A percentile compares a stretch with the other conserved stretches of the same genome.
phyloP scores from a whole-genome alignment of 2,113 vertebrate species.

The Castor canadensis region DNA sequence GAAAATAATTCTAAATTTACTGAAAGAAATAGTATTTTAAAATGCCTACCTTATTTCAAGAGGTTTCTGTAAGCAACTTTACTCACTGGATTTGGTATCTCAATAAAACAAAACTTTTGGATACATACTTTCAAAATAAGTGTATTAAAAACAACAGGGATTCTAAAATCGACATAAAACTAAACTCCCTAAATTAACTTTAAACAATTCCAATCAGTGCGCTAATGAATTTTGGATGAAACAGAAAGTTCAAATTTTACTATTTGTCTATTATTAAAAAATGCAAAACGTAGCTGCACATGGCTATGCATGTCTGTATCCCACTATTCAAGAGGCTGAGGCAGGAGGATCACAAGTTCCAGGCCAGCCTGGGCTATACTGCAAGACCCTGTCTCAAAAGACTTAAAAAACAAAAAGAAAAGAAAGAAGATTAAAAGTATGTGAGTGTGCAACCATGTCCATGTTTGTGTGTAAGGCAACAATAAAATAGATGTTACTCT shows the following conservation, averaged over 20 bases:
- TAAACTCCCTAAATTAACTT: constrained; percentile 5
- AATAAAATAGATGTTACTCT: background rate
- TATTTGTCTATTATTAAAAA: background rate
- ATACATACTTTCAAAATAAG: constrained; percentile 32
- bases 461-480: background rate
- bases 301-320: background rate
- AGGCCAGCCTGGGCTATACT: background rate
- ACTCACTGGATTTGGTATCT: background rate
- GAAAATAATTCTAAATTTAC: constrained; percentile 11
- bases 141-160: background rate
- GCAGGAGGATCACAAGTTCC: background rate
- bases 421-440: background rate
- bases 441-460: fast-evolving
- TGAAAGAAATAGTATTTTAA: background rate
- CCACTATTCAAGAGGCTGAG: background rate
- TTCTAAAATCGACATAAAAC: too few relatives aligned
- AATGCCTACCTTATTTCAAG: background rate
- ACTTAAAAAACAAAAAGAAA: background rate
- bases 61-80: constrained; percentile 24
- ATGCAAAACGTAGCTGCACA: background rate
- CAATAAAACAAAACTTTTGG: background rate
- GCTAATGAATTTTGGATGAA: background rate
- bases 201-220: constrained; percentile 15
- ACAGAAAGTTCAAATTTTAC: background rate
- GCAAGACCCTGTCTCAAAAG: background rate